Conservation (phyloP, 2,888 invertebrate species). For the Oegoconia quadripuncta region DNA sequence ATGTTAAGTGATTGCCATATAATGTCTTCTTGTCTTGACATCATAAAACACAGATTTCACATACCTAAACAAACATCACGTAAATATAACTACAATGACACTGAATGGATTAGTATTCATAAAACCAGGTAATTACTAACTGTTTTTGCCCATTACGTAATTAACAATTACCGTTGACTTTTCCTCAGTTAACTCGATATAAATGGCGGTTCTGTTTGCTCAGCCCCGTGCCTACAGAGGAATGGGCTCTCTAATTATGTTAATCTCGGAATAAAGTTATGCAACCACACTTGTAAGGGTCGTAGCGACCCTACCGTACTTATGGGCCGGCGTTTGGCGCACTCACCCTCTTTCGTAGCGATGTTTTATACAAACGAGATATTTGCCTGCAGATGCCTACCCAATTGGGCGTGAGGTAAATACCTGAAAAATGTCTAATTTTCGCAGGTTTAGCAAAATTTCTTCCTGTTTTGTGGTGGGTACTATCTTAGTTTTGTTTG, state of each 20-base stretch:
- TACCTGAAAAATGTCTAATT: too few relatives aligned
- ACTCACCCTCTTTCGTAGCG: constrained; percentile 42
- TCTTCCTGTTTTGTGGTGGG: too few relatives aligned
- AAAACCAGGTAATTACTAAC: constrained; percentile 36
- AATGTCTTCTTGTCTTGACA: too few relatives aligned
- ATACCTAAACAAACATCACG: neutral
- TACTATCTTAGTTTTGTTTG: too few relatives aligned
- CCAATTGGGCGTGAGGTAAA: neutral
- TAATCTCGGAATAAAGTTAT: constrained; percentile 74
- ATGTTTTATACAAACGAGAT: constrained; percentile 39
- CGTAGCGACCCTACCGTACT: constrained; percentile 34
- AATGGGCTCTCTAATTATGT: constrained; percentile 67
- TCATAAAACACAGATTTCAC: too few relatives aligned
- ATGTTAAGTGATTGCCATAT: too few relatives aligned
- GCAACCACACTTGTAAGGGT: constrained; percentile 62
- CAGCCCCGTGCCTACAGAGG: constrained; percentile 44
- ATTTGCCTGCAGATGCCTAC: constrained; percentile 25
- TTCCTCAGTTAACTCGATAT: constrained; percentile 11
- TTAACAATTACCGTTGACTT: constrained; percentile 34
- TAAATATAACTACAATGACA: neutral
- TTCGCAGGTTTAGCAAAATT: too few relatives aligned
- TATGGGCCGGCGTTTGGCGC: constrained; percentile 46
- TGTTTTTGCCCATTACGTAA: constrained; percentile 42
- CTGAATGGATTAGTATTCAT: neutral
- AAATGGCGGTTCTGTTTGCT: constrained; percentile 40